Evolutionary conservation across 2,888 invertebrate species (phyloP).

Genomic region (Actias luna): DNA sequence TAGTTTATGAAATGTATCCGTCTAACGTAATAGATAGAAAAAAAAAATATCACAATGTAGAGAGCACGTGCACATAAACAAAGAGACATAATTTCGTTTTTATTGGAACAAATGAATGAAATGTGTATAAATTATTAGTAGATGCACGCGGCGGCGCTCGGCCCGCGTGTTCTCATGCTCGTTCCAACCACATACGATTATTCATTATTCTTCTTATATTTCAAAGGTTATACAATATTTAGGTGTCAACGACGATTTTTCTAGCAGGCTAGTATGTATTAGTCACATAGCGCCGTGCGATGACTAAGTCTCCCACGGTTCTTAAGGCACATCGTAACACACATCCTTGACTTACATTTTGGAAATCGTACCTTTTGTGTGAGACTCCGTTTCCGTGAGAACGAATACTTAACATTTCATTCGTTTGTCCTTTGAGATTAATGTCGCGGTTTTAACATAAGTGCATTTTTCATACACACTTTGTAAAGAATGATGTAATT

Average conservation of each 20-base stretch:
- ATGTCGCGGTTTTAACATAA: conserved; percentile 3
- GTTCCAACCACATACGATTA: conserved; percentile 42
- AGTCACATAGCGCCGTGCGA: conserved; percentile 48
- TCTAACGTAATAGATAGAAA: conserved; percentile 19
- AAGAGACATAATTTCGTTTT: conserved; percentile 44
- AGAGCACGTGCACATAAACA: conserved; percentile 44
- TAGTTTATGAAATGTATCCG: conserved; percentile 33
- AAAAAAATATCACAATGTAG: conserved; percentile 47
- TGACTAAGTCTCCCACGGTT: conserved; percentile 69
- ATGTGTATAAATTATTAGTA: conserved; percentile 41
- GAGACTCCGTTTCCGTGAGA: conserved; percentile 73
- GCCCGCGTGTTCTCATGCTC: conserved; percentile 47
- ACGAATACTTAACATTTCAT: conserved; percentile 62
- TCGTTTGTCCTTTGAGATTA: conserved; percentile 29
- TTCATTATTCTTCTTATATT: conserved; percentile 23
- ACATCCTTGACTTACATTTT: conserved; percentile 78
- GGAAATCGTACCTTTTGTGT: conserved; percentile 75
- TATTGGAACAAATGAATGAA: conserved; percentile 55
- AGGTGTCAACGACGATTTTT: conserved; percentile 43
- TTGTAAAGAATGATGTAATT: not conserved
- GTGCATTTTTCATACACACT: conserved; percentile 1
- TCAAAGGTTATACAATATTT: not conserved
- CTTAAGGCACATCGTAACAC: conserved; percentile 58
- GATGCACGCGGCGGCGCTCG: conserved; percentile 29
- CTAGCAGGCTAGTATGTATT: conserved; percentile 38